Conservation (phyloP, 2,888 invertebrate species). For the Psococerastis gibbosa region DNA sequence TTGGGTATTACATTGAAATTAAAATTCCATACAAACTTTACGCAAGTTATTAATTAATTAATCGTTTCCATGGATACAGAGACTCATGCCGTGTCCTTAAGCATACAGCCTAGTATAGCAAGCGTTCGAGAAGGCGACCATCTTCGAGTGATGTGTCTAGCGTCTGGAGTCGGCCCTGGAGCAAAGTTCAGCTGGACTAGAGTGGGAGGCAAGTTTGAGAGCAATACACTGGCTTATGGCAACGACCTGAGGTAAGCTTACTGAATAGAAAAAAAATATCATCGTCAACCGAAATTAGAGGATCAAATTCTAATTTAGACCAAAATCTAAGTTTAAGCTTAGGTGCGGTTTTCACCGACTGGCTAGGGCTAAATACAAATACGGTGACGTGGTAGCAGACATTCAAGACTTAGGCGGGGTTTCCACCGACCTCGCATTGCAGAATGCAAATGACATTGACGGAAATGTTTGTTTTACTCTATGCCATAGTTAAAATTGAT, state of each 20-base stretch:
- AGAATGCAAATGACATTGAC: no score
- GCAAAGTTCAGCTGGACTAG: constrained; percentile 41
- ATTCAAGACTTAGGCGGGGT: no score
- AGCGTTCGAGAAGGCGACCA: constrained; percentile 36
- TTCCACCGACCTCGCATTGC: no score
- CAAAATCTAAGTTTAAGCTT: no score
- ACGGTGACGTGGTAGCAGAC: no score
- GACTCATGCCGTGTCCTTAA: constrained; percentile 20
- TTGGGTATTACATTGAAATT: no score
- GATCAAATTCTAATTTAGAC: neutral
- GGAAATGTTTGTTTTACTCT: no score
- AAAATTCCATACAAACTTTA: no score
- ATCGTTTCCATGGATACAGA: constrained; percentile 14
- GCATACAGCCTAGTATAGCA: constrained; percentile 27
- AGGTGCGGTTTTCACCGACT: no score
- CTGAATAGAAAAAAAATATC: constrained; percentile 2
- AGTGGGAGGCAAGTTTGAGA: constrained; percentile 32
- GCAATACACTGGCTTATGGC: constrained; percentile 36
- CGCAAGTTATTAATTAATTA: no score
- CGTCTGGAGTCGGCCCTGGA: constrained; percentile 27
- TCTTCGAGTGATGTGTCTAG: constrained; percentile 43
- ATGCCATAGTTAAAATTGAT: no score
- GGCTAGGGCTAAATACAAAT: no score
- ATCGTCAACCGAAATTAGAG: neutral
- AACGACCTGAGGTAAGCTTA: constrained; percentile 27